Evolutionary conservation across 2,888 invertebrate species (phyloP).

Genomic region (Opisthograptis luteolata): DNA sequence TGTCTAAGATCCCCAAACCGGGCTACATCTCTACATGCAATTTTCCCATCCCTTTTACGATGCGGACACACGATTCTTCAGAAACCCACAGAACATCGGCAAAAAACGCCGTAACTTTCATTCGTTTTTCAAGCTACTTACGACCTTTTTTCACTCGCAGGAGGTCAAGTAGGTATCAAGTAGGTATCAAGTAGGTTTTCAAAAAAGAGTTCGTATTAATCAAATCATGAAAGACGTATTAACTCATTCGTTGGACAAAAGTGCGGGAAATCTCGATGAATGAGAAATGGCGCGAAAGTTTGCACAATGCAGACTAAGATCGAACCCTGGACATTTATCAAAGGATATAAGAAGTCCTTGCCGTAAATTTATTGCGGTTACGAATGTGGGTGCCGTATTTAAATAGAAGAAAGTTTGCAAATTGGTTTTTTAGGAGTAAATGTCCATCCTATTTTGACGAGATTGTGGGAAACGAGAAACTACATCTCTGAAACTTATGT

Average conservation of each 20-base stretch:
- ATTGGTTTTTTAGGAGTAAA: no score
- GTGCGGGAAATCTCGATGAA: conserved; percentile 21
- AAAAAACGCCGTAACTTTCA: conserved; percentile 3
- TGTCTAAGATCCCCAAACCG: conserved; percentile 5
- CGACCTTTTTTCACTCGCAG: neutral
- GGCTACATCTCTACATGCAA: conserved; percentile 23
- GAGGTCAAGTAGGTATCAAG: conserved; percentile 5
- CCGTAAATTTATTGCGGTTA: conserved; percentile 12
- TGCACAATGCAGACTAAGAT: conserved; percentile 28
- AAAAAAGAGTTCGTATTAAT: conserved; percentile 29
- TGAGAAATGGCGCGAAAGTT: conserved; percentile 31
- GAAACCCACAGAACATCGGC: conserved; percentile 15
- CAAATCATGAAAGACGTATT: conserved; percentile 28
- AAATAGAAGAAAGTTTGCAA: neutral
- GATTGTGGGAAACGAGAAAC: no score
- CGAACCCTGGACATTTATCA: conserved; percentile 26
- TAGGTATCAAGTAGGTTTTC: conserved; percentile 6
- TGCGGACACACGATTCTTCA: conserved; percentile 18
- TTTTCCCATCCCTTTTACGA: conserved; percentile 21
- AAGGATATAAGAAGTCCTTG: conserved; percentile 12
- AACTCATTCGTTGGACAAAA: conserved; percentile 33
- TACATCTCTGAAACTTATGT: no score
- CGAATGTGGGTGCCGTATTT: neutral
- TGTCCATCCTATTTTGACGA: no score
- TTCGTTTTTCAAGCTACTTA: neutral